Evolutionary conservation across 2,888 invertebrate genomes (phyloP).

Genomic region (Drosophila helvetica): DNA sequence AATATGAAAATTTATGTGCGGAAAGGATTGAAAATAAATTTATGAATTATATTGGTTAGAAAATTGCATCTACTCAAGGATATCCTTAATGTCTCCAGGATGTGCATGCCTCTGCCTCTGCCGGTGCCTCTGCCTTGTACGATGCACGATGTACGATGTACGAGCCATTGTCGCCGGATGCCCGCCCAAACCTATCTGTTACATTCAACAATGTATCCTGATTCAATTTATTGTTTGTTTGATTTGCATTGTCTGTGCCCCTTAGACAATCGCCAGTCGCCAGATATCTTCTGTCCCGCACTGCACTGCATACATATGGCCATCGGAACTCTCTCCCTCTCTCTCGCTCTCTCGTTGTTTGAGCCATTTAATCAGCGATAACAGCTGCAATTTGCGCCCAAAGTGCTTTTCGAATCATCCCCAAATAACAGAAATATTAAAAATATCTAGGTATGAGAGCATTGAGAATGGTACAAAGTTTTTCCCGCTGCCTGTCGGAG

Average conservation of each 20-base stretch:
- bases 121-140: constrained; percentile 1
- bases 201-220: constrained; percentile 64
- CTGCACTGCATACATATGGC: constrained; percentile 1
- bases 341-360: constrained; percentile 1
- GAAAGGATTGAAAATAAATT: constrained; percentile 83
- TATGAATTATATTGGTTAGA: constrained; percentile 83
- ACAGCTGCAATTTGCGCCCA: constrained; percentile 62
- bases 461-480: background rate
- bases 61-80: constrained; percentile 82
- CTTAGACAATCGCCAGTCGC: constrained; percentile 27
- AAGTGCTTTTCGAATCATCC: constrained; percentile 50
- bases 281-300: background rate
- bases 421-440: constrained; percentile 29
- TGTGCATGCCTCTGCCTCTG: constrained; percentile 58
- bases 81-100: constrained; percentile 78
- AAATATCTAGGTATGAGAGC: background rate
- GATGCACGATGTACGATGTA: no score
- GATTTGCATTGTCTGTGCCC: constrained; percentile 64
- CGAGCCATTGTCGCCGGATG: background rate
- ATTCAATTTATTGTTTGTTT: constrained; percentile 77
- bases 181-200: constrained; percentile 46
- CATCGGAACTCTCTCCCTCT: background rate
- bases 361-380: constrained; percentile 59
- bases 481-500: constrained; percentile 52
- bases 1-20: constrained; percentile 82